A percentile compares a stretch with the other conserved stretches of the same genome.
Conservation (phyloP, 1,140 invertebrate genomes). For the Lepidotrigona ventralis region DNA sequence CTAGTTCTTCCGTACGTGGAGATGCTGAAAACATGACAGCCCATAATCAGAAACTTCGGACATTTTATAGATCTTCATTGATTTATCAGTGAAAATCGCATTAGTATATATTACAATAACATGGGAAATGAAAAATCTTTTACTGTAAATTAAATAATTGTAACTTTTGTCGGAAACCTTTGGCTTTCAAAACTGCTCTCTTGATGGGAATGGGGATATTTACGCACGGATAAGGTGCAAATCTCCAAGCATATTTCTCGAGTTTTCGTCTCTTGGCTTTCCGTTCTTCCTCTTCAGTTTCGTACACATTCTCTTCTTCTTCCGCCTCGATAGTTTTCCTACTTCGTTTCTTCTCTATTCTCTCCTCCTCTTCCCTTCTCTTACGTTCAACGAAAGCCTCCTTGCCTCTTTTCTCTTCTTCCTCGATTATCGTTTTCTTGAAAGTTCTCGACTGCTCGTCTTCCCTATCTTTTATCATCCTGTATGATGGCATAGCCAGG, state of each 20-base stretch:
- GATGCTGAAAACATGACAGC: conserved; percentile 38
- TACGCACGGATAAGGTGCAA: conserved; percentile 42
- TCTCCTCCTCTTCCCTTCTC: conserved; percentile 4
- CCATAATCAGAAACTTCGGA: too few species aligned
- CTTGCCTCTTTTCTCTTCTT: conserved; percentile 52
- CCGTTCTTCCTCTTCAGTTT: neutral
- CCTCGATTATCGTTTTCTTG: conserved; percentile 56
- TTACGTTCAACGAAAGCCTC: conserved; percentile 46
- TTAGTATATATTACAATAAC: too few species aligned
- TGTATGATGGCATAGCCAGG: conserved; percentile 59
- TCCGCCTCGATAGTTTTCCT: neutral
- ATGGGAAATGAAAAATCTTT: too few species aligned
- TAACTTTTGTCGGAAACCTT: conserved; percentile 24
- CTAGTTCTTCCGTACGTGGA: conserved; percentile 33
- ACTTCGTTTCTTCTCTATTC: neutral
- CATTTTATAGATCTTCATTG: too few species aligned
- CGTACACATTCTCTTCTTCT: neutral
- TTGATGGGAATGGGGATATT: conserved; percentile 30
- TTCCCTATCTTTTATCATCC: conserved; percentile 50
- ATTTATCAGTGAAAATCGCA: too few species aligned
- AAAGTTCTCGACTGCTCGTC: conserved; percentile 46
- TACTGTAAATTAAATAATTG: neutral
- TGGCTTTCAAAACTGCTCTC: conserved; percentile 37
- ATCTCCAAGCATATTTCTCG: conserved; percentile 62
- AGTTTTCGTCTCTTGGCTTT: conserved; percentile 22